Percentiles rank a stretch among this genome's conserved stretches.
phyloP scores from a whole-genome alignment of 2,113 vertebrate genomes.

The Strix uralensis region DNA sequence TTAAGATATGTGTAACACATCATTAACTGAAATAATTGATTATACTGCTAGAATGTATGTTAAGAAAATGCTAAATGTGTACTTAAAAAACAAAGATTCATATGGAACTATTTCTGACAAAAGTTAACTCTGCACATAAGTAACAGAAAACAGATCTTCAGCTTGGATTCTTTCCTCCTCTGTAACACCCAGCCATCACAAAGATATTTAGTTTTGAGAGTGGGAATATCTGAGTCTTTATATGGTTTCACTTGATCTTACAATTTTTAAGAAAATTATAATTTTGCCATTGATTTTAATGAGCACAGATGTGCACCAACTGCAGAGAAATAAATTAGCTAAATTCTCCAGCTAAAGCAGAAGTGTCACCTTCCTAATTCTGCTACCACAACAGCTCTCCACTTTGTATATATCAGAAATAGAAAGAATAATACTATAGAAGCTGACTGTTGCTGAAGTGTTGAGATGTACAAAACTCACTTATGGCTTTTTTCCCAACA shows the following conservation, averaged over 20 bases:
- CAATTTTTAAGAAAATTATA: background rate
- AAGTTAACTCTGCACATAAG: background rate
- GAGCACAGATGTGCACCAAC: background rate
- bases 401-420: background rate
- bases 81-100: background rate
- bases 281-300: background rate
- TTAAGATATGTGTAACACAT: background rate
- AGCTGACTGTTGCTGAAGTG: background rate
- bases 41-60: accelerated
- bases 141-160: background rate
- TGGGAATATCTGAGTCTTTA: background rate
- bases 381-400: background rate
- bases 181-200: background rate
- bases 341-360: background rate
- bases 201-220: background rate
- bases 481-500: background rate
- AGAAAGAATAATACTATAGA: background rate
- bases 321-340: background rate
- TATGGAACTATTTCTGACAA: background rate
- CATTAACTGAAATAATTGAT: background rate
- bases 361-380: background rate
- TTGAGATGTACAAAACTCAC: background rate
- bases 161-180: background rate
- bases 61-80: background rate
- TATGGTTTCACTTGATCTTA: background rate